phyloP scores from a whole-genome alignment of 2,888 invertebrate species.

The Coenonympha arcania region DNA sequence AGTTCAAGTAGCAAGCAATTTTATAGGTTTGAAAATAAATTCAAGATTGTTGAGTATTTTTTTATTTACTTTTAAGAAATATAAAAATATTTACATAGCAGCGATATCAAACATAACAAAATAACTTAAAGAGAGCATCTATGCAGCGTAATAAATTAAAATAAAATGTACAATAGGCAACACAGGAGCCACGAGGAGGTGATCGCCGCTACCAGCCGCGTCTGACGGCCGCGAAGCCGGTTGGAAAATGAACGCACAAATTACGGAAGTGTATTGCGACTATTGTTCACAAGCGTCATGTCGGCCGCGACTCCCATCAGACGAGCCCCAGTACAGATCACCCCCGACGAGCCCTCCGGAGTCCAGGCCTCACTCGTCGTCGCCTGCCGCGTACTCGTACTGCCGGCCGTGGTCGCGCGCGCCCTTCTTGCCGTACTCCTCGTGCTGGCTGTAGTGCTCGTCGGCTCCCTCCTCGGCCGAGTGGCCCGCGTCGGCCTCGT shows the following conservation, averaged over 20 bases:
- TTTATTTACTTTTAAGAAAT: slow-evolving; percentile 20
- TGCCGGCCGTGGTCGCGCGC: slow-evolving; percentile 64
- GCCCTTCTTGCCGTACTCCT: slow-evolving; percentile 72
- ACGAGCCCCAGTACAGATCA: too few relatives aligned
- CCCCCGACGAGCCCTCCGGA: too few relatives aligned
- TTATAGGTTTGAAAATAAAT: background rate
- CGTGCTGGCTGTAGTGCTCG: slow-evolving; percentile 69
- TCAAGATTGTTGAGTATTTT: background rate
- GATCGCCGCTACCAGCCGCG: background rate
- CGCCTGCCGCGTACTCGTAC: slow-evolving; percentile 57
- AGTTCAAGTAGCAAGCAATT: too few relatives aligned
- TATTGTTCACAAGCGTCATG: too few relatives aligned
- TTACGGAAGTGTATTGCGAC: too few relatives aligned
- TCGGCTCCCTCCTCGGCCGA: slow-evolving; percentile 73
- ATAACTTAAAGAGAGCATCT: slow-evolving; percentile 35
- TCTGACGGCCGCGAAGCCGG: too few relatives aligned
- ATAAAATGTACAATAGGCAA: slow-evolving; percentile 47
- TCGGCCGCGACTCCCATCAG: too few relatives aligned
- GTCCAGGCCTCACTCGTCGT: slow-evolving; percentile 31
- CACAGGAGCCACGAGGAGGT: background rate
- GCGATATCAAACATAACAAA: slow-evolving; percentile 60
- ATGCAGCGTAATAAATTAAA: slow-evolving; percentile 40
- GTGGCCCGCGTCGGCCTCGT: slow-evolving; percentile 71
- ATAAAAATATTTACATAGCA: slow-evolving; percentile 24
- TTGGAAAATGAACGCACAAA: too few relatives aligned